A percentile compares a stretch with the other conserved stretches of the same genome.
phyloP scores from a whole-genome alignment of 1,140 invertebrate genomes.

The Anoplolepis gracilipes region DNA sequence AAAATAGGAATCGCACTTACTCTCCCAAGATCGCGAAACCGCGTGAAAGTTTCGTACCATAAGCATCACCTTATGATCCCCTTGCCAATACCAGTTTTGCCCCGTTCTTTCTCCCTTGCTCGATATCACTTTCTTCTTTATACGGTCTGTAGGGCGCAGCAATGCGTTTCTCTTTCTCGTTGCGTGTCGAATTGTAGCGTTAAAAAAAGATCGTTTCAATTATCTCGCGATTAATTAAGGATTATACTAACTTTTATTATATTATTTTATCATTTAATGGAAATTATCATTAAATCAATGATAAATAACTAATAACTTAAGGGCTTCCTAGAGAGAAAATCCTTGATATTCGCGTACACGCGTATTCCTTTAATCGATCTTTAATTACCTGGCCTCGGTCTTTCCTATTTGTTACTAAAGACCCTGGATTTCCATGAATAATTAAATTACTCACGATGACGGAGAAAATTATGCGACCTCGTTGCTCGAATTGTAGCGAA shows the following conservation, averaged over 20 bases:
- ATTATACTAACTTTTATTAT: not conserved
- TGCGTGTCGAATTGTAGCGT: no score
- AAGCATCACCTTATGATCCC: constrained; percentile 21
- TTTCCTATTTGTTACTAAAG: constrained; percentile 28
- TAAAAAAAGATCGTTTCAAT: no score
- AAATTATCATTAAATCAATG: not conserved
- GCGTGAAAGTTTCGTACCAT: constrained; percentile 62
- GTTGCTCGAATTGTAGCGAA: constrained; percentile 40
- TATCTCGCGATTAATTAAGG: not conserved
- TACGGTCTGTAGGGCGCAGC: constrained; percentile 1
- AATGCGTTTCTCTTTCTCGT: constrained; percentile 34
- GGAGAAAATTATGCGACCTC: constrained; percentile 2
- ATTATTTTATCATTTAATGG: not conserved
- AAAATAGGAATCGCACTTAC: constrained; percentile 39
- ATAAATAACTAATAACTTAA: not conserved
- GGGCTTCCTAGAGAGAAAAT: not conserved
- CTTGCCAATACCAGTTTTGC: not conserved
- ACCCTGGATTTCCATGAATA: constrained; percentile 68
- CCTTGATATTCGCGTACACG: constrained; percentile 29
- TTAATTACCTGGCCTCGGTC: constrained; percentile 58
- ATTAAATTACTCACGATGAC: constrained; percentile 57
- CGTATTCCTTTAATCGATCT: not conserved
- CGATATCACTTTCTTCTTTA: constrained; percentile 42
- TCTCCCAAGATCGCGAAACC: constrained; percentile 35
- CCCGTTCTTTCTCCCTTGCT: constrained; percentile 25